Evolutionary conservation across 2,888 invertebrate species (phyloP), one percentile per base, ranked within the genome.

Genomic region (Sinopyrophorus schimmeli): DNA sequence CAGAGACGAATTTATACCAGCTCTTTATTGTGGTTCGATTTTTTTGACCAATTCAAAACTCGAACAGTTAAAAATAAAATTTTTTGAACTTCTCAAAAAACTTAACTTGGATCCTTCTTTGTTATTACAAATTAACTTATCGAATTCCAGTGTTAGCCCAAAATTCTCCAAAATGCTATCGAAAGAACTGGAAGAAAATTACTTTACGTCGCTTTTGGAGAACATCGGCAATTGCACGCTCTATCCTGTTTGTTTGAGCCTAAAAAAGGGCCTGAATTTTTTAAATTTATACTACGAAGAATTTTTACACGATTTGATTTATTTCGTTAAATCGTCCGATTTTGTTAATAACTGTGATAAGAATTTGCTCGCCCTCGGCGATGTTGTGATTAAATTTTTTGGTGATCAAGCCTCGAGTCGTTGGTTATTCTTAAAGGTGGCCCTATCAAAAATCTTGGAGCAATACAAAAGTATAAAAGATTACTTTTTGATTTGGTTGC

Each of bases 131-230:
- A 32, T 49, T 6, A 10, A 15, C n/a, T 10, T 46, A 11, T 7
- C 17, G 5, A 30, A 30, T 16, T 11, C 27, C 11, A 41, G 27
- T 18, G 18, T 41, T 3, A 42, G 32, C 14, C 10, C 26, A 14
- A 49, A 49, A 21, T 43, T 43, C 6, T 21, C 31, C 6, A 49
- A 42, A 20, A 10, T 49, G 5, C 4, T 49, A 3, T 7, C 17
- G 3, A 49, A 49, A 23, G 43, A 43, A 16, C 11, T 49, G 1
- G 43, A 42, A 2, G 49, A 49, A n/a, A 14, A 21, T 12, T 31
- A 43, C 32, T 49, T 37, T 4, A 49, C 43, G 0, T 49, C 49
- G 3, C 20, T 43, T 10, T 32, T 49, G 9, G 49, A 49, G 15
- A n/a, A n/a, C n/a, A 20, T 44, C 5, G 32, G 30, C 4, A 5